A percentile compares a stretch with the other conserved stretches of the same genome.
These are phyloP conservation scores for Scomber colias DNA, from an alignment of 2,113 vertebrate species.

Conservation along the genomic window DNA sequence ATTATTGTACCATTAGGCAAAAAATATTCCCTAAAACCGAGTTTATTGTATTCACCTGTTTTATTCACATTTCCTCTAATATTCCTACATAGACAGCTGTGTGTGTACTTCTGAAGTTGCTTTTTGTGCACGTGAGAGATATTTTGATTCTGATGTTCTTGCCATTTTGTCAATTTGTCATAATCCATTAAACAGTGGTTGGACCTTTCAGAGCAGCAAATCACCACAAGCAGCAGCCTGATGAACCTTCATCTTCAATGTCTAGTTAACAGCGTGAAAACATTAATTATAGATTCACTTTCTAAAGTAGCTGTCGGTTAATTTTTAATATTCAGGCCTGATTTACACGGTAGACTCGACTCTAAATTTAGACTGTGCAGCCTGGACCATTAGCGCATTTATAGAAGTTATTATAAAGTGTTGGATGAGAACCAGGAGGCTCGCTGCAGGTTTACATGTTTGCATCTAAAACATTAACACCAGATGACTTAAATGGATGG, in stretches of 20 bases:
- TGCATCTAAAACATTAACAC: too few species aligned
- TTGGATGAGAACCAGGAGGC: too few species aligned
- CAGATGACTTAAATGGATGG: not conserved
- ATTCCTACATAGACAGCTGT: not conserved
- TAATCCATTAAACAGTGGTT: too few species aligned
- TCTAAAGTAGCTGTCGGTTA: not conserved
- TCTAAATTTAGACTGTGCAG: conserved; percentile 18
- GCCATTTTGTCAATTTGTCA: too few species aligned
- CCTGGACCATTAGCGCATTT: not conserved
- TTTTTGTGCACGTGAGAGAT: too few species aligned
- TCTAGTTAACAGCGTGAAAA: not conserved
- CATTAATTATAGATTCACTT: conserved; percentile 17
- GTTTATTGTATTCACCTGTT: not conserved
- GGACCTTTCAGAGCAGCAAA: too few species aligned
- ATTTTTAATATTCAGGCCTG: conserved; percentile 17
- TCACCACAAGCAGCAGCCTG: not conserved
- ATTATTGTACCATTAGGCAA: too few species aligned
- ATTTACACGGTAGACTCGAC: not conserved
- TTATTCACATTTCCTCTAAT: not conserved
- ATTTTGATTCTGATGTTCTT: too few species aligned
- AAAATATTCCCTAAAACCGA: not conserved
- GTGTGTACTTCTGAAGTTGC: not conserved
- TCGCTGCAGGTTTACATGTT: too few species aligned
- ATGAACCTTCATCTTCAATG: not conserved
- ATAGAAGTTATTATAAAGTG: not conserved